Base-by-base conservation (phyloP, 2,888 invertebrate genomes). In the Caenorhabditis angaria region DNA sequence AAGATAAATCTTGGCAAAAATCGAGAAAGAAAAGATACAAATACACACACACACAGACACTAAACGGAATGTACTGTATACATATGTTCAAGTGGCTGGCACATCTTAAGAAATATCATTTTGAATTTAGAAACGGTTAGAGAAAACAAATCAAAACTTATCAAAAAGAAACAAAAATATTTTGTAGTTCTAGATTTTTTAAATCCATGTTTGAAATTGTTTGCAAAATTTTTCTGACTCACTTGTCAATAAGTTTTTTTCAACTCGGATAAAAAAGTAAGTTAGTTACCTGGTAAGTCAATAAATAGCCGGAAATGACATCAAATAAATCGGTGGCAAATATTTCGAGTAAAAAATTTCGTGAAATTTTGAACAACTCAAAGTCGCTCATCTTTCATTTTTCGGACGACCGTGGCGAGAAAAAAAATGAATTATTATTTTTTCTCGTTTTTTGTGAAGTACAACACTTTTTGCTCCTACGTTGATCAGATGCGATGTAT, bases 11-110 rank as follows among this genome's bases (percentile, higher is more conserved):
- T 41, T 41, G 41, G 41, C 41, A 41, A 41, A 41, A 12, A 18
- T 41, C 18, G 41, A 41, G n/a, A 41, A 41, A 41, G 41, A 41
- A 41, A 41, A 41, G 41, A 41, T 41, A 41, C 41, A 41, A 12
- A 32, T 10, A 32, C 32, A 32, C 41, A 41, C 41, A 32, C 32
- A 32, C 32, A 32, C 32, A 32, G 6, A 41, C 41, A 41, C 56
- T 27, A 22, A 29, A 32, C 29, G 28, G 27, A 56, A 25, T 28
- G 56, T 29, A 27, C 20, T 29, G 41, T 41, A 41, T 18, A 41
- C 41, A 41, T 41, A 41, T 41, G 41, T 41, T 41, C 41, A 41
- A 41, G 41, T 41, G 41, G 41, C 14, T 12, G 41, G 41, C 10
- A 14, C 41, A 5, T 41, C 41, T 41, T 14, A 3, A 12, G 14